Base-by-base conservation (phyloP, 2,113 vertebrate species). In the Tychaedon coryphoeus region DNA sequence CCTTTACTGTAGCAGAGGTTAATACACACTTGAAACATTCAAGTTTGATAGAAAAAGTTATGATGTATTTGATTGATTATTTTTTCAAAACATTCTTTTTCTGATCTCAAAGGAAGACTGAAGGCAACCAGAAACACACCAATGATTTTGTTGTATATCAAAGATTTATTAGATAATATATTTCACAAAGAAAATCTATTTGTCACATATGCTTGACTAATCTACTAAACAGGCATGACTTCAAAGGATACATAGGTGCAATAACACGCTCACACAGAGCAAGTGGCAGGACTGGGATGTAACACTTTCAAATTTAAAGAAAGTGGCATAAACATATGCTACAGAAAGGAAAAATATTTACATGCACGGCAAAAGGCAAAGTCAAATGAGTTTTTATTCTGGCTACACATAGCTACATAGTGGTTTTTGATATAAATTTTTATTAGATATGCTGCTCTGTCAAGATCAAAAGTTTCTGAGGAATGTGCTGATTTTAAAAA, bases 151-250 rank as follows among this genome's bases (percentile, higher is more conserved):
- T 89, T 42, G 0, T 78, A 36, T 81, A 70, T 81, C 65, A 89
- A 77, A 90, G 65, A 74, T 96, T 95, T 93, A 96, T 88, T 88
- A 86, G 84, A 92, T 78, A 93, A 90, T 6, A 12, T 88, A 85
- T 95, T 95, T 95, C 88, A 82, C 76, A 93, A 95, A 94, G 79
- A 94, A 96, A 88, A 90, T 85, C 36, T 88, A 62, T 94, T 93
- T 95, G 81, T 95, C 87, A 82, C 84, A 86, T 93, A 93, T 78
- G 90, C 79, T 96, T 94, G 91, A 93, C 86, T 96, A 92, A 96
- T 91, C 86, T 95, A 91, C 88, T 91, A 84, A 93, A 60, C 88
- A 94, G 94, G 48, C 88, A 26, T 48, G 47, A 84, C 93, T 96
- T 96, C 94, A 97, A 95, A 96, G 95, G 84, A n/a, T 71, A 48